These are phyloP conservation scores for Sipha flava DNA, from an alignment of 1,140 invertebrate species.

Conservation along the genomic window DNA sequence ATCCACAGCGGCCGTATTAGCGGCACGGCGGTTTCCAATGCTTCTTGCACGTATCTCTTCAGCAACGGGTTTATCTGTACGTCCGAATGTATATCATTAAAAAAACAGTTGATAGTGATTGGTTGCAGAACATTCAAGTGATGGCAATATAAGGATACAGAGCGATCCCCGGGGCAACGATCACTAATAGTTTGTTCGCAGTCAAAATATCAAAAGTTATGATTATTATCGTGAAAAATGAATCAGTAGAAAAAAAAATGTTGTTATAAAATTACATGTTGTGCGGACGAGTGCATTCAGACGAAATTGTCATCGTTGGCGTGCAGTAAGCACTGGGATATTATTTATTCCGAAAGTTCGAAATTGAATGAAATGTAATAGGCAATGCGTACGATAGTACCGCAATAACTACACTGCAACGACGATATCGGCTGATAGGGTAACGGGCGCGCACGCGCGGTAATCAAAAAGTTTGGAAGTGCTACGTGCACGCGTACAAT, in stretches of 20 bases:
- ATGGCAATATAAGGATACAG: too few relatives aligned
- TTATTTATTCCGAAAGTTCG: neutral
- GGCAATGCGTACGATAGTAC: neutral
- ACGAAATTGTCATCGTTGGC: neutral
- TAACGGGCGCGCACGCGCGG: neutral
- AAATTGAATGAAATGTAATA: slow-evolving; percentile 7
- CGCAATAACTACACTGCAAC: neutral
- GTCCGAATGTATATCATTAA: slow-evolving; percentile 21
- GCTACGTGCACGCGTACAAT: neutral
- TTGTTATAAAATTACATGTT: too few relatives aligned
- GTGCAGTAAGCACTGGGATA: neutral
- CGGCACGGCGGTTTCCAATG: slow-evolving; percentile 69
- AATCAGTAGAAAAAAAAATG: too few relatives aligned
- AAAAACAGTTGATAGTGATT: neutral
- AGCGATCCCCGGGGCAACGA: too few relatives aligned
- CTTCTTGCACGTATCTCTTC: slow-evolving; percentile 63
- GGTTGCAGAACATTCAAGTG: too few relatives aligned
- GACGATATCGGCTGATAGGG: neutral
- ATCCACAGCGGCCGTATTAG: slow-evolving; percentile 87
- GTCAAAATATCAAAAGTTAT: too few relatives aligned
- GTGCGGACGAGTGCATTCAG: neutral
- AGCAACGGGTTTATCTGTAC: slow-evolving; percentile 60
- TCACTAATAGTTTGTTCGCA: too few relatives aligned
- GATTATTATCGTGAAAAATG: too few relatives aligned
- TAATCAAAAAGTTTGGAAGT: neutral